Conservation (phyloP, 2,797 vertebrate genomes). For the Phalloptychus januarius region DNA sequence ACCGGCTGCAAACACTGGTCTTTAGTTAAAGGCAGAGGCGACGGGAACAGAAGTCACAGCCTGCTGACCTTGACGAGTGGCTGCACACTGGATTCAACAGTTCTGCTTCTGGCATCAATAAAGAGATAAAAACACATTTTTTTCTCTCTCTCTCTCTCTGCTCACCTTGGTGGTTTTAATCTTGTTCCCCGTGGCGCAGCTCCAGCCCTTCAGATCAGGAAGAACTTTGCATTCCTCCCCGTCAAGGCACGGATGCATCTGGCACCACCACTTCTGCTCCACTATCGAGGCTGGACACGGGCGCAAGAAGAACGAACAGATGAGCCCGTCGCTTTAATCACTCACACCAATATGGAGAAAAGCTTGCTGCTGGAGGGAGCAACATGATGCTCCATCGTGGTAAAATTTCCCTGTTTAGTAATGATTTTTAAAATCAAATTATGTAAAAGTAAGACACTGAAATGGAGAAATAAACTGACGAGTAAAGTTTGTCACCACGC, state of each 20-base stretch:
- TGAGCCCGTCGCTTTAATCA: neutral
- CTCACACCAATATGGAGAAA: neutral
- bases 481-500: neutral
- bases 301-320: constrained; percentile 5
- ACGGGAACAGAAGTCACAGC: constrained; percentile 40
- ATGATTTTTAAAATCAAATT: neutral
- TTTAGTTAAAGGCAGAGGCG: constrained; percentile 47
- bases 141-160: neutral
- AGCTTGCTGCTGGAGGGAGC: neutral
- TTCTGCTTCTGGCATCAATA: constrained; percentile 17
- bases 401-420: neutral
- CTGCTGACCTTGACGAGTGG: constrained; percentile 58
- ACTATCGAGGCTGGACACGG: constrained; percentile 90
- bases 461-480: neutral
- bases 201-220: constrained; percentile 98
- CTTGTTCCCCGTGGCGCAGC: constrained; percentile 97
- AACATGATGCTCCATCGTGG: neutral
- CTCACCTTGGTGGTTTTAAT: constrained; percentile 98
- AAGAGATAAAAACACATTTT: constrained; percentile 1
- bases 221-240: constrained; percentile 99
- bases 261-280: constrained; percentile 99
- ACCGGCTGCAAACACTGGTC: constrained; percentile 54
- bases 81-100: constrained; percentile 46
- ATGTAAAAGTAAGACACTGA: neutral
- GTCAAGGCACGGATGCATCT: constrained; percentile 98